Evolutionary conservation across 2,888 invertebrate species (phyloP).

Genomic region (Caenorhabditis sp.): DNA sequence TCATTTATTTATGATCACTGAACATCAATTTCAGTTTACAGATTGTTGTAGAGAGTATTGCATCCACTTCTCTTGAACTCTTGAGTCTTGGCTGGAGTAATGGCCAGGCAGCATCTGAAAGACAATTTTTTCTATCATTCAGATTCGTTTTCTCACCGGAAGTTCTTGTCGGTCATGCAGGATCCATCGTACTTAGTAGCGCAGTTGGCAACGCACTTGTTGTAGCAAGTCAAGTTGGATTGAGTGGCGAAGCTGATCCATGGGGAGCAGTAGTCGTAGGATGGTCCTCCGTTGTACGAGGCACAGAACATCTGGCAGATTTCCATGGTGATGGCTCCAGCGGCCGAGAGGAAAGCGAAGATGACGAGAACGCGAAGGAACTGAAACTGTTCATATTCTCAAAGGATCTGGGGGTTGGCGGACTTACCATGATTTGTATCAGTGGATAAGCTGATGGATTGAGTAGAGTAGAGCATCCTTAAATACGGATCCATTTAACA

Average conservation of each 20-base stretch:
- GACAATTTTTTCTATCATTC: not conserved
- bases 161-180: not conserved
- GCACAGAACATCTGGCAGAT: slow-evolving; percentile 2
- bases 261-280: not conserved
- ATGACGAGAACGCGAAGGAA: too few relatives aligned
- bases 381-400: too few relatives aligned
- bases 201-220: not conserved
- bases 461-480: too few relatives aligned
- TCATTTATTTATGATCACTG: not conserved
- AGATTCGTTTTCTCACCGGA: not conserved
- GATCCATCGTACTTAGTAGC: not conserved
- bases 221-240: not conserved
- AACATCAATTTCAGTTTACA: slow-evolving; percentile 7
- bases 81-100: slow-evolving; percentile 6
- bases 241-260: not conserved
- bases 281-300: not conserved
- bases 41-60: slow-evolving; percentile 6
- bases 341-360: not conserved
- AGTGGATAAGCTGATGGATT: too few relatives aligned
- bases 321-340: not conserved
- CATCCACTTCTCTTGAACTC: slow-evolving; percentile 12
- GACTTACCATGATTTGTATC: too few relatives aligned
- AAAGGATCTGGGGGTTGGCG: too few relatives aligned
- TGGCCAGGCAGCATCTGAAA: slow-evolving; percentile 18
- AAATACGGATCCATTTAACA: too few relatives aligned